These are phyloP conservation scores for Neodiprion lecontei DNA, from an alignment of 1,140 invertebrate genomes.

Conservation along the genomic window DNA sequence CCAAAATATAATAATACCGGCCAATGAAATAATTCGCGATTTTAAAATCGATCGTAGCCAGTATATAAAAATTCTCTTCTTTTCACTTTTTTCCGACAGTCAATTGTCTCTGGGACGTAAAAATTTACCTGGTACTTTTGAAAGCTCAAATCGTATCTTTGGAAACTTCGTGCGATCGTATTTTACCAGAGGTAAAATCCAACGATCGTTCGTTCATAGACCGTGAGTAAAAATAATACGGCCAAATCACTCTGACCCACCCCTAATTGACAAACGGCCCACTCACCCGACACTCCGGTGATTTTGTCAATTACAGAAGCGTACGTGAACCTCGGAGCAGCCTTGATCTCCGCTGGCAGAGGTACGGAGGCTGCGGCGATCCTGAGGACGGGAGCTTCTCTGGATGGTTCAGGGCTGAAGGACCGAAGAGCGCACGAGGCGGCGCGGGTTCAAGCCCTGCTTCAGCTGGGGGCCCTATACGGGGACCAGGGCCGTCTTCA, in stretches of 20 bases:
- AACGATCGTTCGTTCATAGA: too few relatives aligned
- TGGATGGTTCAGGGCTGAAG: conserved; percentile 87
- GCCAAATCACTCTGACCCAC: too few relatives aligned
- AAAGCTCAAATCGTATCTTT: too few relatives aligned
- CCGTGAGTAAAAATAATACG: too few relatives aligned
- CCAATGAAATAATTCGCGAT: not conserved
- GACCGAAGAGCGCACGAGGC: conserved; percentile 89
- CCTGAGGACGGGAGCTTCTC: conserved; percentile 79
- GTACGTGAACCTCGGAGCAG: conserved; percentile 91
- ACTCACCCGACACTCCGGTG: too few relatives aligned
- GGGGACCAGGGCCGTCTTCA: conserved; percentile 85
- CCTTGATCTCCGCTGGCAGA: conserved; percentile 81
- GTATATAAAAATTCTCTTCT: too few relatives aligned
- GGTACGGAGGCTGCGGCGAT: conserved; percentile 84
- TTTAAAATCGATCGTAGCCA: not conserved
- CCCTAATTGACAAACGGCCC: too few relatives aligned
- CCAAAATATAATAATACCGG: not conserved
- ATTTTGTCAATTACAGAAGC: conserved; percentile 78
- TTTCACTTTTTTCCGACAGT: not conserved
- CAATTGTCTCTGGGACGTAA: not conserved
- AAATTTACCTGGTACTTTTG: too few relatives aligned
- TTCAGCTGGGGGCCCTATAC: conserved; percentile 89
- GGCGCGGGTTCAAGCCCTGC: conserved; percentile 87
- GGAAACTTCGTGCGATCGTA: too few relatives aligned
- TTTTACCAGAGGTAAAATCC: too few relatives aligned